Conservation (phyloP, 2,113 vertebrate genomes). For the Rhinopomastus cyanomelas region DNA sequence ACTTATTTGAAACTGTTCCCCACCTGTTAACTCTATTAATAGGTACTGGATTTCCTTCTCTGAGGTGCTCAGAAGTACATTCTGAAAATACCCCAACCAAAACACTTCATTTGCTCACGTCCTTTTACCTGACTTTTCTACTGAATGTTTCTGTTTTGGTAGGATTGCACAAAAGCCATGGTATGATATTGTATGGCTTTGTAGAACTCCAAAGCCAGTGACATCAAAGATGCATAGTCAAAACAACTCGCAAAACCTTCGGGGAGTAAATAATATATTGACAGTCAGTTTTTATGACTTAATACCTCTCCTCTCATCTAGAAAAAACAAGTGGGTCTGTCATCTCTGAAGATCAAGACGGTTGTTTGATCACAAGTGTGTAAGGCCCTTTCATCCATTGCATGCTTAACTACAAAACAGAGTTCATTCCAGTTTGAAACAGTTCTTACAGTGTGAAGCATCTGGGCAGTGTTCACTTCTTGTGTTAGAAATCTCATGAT, state of each 20-base stretch:
- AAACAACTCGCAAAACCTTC: background rate
- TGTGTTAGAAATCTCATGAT: background rate
- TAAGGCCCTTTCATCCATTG: background rate
- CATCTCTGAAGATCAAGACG: background rate
- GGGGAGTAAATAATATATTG: background rate
- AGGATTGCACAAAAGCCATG: background rate
- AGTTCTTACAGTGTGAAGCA: background rate
- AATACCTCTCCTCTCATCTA: background rate
- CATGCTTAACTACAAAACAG: background rate
- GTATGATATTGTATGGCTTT: background rate
- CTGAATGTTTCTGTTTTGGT: background rate
- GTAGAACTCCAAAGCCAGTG: background rate
- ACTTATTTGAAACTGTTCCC: background rate
- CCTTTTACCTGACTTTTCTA: background rate
- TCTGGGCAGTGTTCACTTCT: background rate
- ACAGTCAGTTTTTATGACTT: background rate
- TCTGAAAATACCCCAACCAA: background rate
- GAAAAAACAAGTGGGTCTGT: background rate
- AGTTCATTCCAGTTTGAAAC: background rate
- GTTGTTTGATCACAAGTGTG: background rate
- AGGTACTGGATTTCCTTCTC: background rate
- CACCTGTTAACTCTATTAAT: background rate
- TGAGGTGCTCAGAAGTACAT: background rate
- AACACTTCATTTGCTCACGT: background rate
- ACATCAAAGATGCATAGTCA: background rate